Evolutionary conservation across 2,888 invertebrate species (phyloP).

Genomic region (Nudaria mundana): DNA sequence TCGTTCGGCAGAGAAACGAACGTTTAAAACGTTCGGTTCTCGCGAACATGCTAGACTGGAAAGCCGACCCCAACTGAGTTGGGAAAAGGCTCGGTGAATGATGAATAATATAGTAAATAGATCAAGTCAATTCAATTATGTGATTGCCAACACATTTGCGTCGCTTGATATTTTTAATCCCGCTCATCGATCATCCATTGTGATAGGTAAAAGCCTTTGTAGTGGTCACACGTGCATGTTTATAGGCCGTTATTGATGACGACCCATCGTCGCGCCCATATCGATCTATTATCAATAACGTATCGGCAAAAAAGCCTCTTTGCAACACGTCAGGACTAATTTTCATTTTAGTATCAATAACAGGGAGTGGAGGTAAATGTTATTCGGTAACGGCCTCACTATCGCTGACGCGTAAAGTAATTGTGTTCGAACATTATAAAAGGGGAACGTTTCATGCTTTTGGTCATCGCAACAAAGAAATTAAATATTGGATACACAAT

Average conservation of each 20-base stretch:
- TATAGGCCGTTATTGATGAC: conserved; percentile 60
- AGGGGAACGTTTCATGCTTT: no score
- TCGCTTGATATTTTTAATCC: conserved; percentile 20
- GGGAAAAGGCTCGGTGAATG: no score
- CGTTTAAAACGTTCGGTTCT: no score
- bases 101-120: no score
- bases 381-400: conserved; percentile 29
- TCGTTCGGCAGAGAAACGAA: no score
- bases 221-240: conserved; percentile 38
- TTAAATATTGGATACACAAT: no score
- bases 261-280: conserved; percentile 60
- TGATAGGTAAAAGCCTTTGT: conserved; percentile 51
- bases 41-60: no score
- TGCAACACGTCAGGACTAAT: conserved; percentile 54
- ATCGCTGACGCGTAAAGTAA: conserved; percentile 10
- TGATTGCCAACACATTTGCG: no score
- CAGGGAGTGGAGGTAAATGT: conserved; percentile 51
- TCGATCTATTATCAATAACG: conserved; percentile 75
- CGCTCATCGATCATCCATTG: conserved; percentile 38
- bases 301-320: conserved; percentile 60
- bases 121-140: no score
- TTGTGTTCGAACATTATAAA: neutral
- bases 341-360: conserved; percentile 70
- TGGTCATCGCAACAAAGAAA: no score
- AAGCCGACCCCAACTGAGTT: no score